phyloP scores from a whole-genome alignment of 2,113 vertebrate genomes.

The Mesoclemmys tuberculata region DNA sequence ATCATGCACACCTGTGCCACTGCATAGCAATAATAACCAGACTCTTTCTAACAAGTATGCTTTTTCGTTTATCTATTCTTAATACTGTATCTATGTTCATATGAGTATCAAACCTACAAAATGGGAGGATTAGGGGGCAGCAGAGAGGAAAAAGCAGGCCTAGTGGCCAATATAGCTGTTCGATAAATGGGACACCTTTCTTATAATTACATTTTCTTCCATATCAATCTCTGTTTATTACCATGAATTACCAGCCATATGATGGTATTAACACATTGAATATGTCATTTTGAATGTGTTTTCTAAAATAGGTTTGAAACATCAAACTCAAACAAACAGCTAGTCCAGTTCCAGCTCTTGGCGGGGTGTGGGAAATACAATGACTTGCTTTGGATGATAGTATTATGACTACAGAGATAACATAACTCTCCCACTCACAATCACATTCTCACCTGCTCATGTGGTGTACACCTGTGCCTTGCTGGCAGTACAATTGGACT shows the following conservation, averaged over 20 bases:
- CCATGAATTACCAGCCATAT: fast-evolving
- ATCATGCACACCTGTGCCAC: neutral
- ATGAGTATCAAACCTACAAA: neutral
- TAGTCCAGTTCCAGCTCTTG: neutral
- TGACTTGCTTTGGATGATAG: neutral
- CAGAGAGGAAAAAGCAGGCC: neutral
- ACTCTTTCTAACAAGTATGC: neutral
- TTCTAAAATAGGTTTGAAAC: neutral
- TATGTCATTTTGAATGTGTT: neutral
- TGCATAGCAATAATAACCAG: neutral
- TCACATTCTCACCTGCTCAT: constrained; percentile 17
- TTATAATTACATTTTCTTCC: fast-evolving
- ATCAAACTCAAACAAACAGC: neutral
- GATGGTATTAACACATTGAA: neutral
- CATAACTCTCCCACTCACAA: neutral
- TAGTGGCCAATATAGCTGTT: fast-evolving
- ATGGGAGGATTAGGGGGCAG: neutral
- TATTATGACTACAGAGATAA: neutral
- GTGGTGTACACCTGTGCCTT: constrained; percentile 36
- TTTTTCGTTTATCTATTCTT: neutral
- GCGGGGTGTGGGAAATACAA: neutral
- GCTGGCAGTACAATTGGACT: neutral
- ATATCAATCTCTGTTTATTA: neutral
- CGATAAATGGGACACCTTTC: neutral
- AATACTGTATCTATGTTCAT: neutral